Base-by-base conservation (phyloP, 2,113 vertebrate species). In the Marmota monax region DNA sequence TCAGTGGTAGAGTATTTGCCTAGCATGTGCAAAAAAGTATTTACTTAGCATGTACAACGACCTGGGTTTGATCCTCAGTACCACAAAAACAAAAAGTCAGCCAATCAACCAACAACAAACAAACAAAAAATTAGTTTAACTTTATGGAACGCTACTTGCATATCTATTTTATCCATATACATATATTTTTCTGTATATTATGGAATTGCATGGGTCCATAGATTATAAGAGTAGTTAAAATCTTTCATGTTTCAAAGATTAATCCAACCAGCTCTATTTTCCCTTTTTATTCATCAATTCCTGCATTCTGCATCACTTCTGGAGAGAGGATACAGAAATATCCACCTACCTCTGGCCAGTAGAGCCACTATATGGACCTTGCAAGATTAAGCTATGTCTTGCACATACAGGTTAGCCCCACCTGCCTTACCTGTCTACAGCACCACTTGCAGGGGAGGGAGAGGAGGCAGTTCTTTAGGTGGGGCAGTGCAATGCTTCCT, bases 391-490 rank as follows among this genome's bases (percentile, higher is more conserved):
- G 70, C 91, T 96, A 97, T 80, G 45, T 95, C 97, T 97, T 98
- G 94, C 84, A 84, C 53, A 90, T 45, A 94, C 94, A 91, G 56
- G 76, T 80, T 78, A 97, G 95, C 89, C 70, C 95, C 91, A 96
- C 92, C 96, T 97, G 98, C 97, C 97, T 98, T 98, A 98, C 97
- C 98, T 98, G 98, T 97, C 98, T 98, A 98, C 97, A 98, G 98
- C 98, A 98, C 98, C 97, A 98, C 98, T 98, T 98, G 98, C 98
- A 98, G 98, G 96, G 98, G 98, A 98, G 97, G 97, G 97, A 89
- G 96, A 98, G 98, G 97, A 96, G 97, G 97, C 95, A 97, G 98
- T 96, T 98, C 98, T 97, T 96, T 97, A 97, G 94, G 97, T 67
- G 91, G 96, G 80, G 97, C 97, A 97, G 98, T 95, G 97, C 97